Percentiles rank a stretch among this genome's conserved stretches.
Conservation (phyloP, 1,140 invertebrate genomes). For the Bactericera cockerelli region DNA sequence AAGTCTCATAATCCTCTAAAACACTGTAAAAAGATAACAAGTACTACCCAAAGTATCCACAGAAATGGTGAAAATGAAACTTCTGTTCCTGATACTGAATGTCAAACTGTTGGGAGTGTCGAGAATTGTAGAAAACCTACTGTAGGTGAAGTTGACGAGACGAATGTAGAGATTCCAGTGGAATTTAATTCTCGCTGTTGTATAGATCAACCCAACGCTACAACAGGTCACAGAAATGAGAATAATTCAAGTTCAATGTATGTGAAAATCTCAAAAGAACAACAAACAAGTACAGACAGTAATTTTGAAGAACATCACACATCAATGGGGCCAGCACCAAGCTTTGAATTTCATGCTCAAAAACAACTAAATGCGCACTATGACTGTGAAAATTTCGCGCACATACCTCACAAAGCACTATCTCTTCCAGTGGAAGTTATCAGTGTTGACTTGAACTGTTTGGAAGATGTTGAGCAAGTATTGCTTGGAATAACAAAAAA, state of each 20-base stretch:
- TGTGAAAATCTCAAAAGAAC: too few species aligned
- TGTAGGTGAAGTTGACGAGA: not conserved
- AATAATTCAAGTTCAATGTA: too few species aligned
- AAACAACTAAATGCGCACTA: slow-evolving; percentile 29
- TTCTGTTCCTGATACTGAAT: not conserved
- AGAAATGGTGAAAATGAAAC: too few species aligned
- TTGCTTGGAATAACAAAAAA: slow-evolving; percentile 12
- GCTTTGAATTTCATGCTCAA: not conserved
- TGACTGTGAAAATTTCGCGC: slow-evolving; percentile 47
- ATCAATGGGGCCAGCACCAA: too few species aligned
- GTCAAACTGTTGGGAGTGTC: not conserved
- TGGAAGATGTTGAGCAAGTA: slow-evolving; percentile 30
- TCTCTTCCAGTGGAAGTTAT: slow-evolving; percentile 39
- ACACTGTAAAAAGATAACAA: too few species aligned
- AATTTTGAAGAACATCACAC: too few species aligned
- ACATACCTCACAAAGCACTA: slow-evolving; percentile 35
- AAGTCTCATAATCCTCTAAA: too few species aligned
- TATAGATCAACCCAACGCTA: too few species aligned
- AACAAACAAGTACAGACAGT: too few species aligned
- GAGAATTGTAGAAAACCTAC: not conserved
- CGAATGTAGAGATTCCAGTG: not conserved
- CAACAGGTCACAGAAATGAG: too few species aligned
- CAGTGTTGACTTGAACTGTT: slow-evolving; percentile 45
- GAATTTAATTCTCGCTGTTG: not conserved
- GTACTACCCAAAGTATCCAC: too few species aligned